Evolutionary conservation across 2,113 vertebrate genomes (phyloP), one percentile per base, ranked within the genome.

Genomic region (Agapornis roseicollis): DNA sequence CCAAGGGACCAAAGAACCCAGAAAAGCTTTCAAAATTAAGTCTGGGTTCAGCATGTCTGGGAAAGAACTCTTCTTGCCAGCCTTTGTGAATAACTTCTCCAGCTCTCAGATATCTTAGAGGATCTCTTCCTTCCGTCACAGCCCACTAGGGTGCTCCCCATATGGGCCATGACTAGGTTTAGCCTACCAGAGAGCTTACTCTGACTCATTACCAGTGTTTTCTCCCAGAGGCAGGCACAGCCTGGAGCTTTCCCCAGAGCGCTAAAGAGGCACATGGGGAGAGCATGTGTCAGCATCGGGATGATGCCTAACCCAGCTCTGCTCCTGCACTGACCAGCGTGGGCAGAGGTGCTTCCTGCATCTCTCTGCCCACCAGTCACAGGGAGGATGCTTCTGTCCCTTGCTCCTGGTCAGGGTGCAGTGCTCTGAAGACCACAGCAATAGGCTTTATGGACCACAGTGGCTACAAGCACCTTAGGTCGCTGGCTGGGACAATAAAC

Each of bases 351-450:
- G 6, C 28, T 70, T 31, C 42, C 66, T 2, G 1, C 18, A 39
- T 12, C 46, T 44, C 10, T 37, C 56, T 63, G 47, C 37, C 37
- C 2, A 2, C 29, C 33, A 17, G 53, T 15, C 1, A 3, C 0
- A 0, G 24, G 16, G 28, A 68, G 3, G 46, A 25, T 11, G 60
- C 2, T 58, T 55, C 39, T 2, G 1, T 52, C 20, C 49, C 49
- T n/a, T 7, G 4, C 27, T 44, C 23, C 23, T 1, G 1, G 58
- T 56, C 37, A 79, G 55, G 37, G 28, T 25, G 37, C 46, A 71
- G 42, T 0, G 4, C 53, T 56, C 29, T 19, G 35, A 65, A 41
- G 18, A 31, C 31, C 17, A 22, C 0, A 0, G 17, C 1, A 3
- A 70, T 50, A 65, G 27, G 53, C 37, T 22, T n/a, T 29, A 39